Percentiles rank a stretch among this genome's conserved stretches.
Conservation (phyloP, 2,888 invertebrate genomes). For the Agriopis leucophaearia region DNA sequence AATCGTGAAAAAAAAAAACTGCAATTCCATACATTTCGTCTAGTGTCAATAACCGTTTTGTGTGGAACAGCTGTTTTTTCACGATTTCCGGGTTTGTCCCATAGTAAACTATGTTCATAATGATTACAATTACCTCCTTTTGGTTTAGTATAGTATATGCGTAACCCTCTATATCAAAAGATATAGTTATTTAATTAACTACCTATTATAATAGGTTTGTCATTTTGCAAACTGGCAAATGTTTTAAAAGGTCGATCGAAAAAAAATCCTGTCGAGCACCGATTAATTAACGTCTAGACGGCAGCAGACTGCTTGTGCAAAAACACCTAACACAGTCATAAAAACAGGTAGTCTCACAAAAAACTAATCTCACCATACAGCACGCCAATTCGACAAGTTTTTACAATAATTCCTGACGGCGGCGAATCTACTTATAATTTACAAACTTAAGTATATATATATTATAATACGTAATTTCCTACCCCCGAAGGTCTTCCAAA, state of each 20-base stretch:
- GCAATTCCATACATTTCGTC: too few species aligned
- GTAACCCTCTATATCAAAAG: too few species aligned
- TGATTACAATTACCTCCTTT: too few species aligned
- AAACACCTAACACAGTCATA: slow-evolving; percentile 3
- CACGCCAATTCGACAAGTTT: background rate
- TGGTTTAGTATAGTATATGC: too few species aligned
- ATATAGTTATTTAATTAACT: too few species aligned
- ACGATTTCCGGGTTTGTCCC: too few species aligned
- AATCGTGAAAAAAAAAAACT: too few species aligned
- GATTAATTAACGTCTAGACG: slow-evolving; percentile 19
- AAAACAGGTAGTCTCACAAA: slow-evolving; percentile 15
- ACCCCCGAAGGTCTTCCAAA: background rate
- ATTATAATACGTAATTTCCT: background rate
- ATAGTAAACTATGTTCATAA: too few species aligned
- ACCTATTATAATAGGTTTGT: background rate
- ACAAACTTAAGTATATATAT: background rate
- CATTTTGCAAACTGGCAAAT: background rate
- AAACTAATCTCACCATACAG: background rate
- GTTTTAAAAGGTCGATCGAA: background rate
- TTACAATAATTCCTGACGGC: too few species aligned
- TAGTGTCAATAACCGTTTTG: too few species aligned
- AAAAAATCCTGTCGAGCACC: background rate
- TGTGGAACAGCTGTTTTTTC: too few species aligned
- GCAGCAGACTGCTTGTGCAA: background rate
- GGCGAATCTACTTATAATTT: background rate